Evolutionary conservation across 1,140 invertebrate species (phyloP).

Genomic region (Drosophila bocki): DNA sequence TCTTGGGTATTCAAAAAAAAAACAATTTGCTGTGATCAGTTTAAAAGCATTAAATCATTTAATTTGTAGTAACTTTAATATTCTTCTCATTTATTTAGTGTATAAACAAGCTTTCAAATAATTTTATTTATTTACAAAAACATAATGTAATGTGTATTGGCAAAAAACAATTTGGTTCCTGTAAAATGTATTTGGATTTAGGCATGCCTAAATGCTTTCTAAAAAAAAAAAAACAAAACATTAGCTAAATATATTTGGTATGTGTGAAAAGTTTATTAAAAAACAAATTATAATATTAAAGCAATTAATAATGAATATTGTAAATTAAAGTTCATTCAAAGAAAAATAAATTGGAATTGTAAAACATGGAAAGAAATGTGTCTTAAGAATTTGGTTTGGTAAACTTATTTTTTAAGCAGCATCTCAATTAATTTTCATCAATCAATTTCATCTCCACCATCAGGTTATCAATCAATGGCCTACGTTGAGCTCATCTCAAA

Average conservation of each 20-base stretch:
- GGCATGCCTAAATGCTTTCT: constrained; percentile 34
- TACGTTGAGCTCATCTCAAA: constrained; percentile 13
- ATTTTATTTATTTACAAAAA: constrained; percentile 60
- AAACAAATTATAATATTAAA: constrained; percentile 38
- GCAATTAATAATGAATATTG: constrained; percentile 53
- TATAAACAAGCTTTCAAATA: constrained; percentile 40
- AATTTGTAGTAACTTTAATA: constrained; percentile 40
- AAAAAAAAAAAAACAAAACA: constrained; percentile 14
- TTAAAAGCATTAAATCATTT: constrained; percentile 63
- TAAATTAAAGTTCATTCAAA: constrained; percentile 63
- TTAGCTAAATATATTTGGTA: constrained; percentile 63
- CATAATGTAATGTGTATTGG: constrained; percentile 29
- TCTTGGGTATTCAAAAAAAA: constrained; percentile 61
- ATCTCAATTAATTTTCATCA: constrained; percentile 3
- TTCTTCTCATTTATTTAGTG: constrained; percentile 75
- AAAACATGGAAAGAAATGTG: constrained; percentile 23
- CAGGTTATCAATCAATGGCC: constrained; percentile 26
- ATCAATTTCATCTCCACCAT: not conserved
- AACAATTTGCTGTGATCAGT: constrained; percentile 78
- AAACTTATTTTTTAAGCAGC: not conserved
- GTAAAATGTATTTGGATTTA: constrained; percentile 45
- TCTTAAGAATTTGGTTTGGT: too few relatives aligned
- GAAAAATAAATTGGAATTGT: constrained; percentile 69
- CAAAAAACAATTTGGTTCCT: constrained; percentile 48
- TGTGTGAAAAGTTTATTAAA: constrained; percentile 48